Conservation (phyloP, 92 coral and sea anemone genomes). For the Parazoanthus atlanticus region DNA sequence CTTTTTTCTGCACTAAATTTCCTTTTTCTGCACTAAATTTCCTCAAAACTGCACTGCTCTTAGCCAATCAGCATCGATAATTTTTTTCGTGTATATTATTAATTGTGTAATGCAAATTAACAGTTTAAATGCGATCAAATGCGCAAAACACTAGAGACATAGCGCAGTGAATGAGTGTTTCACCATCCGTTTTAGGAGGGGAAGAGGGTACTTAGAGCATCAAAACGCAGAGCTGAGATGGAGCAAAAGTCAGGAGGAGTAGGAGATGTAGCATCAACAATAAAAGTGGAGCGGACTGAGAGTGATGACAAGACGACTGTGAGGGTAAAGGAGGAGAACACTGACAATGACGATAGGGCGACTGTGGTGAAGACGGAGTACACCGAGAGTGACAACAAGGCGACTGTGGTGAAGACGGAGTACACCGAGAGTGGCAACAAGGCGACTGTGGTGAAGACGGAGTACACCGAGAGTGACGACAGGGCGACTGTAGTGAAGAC, state of each 20-base stretch:
- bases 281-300: background rate
- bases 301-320: background rate
- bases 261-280: background rate
- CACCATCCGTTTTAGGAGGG: background rate
- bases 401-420: background rate
- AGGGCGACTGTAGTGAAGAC: background rate
- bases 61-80: too few species aligned
- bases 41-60: too few species aligned
- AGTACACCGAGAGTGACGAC: background rate
- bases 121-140: background rate
- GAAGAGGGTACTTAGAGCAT: slow-evolving; percentile 8
- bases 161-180: background rate
- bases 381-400: background rate
- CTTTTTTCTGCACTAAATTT: too few species aligned
- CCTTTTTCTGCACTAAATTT: too few species aligned
- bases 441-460: background rate
- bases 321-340: background rate
- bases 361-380: background rate
- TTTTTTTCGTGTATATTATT: too few species aligned
- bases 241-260: background rate
- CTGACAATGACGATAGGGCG: background rate
- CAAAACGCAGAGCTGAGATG: slow-evolving; percentile 22
- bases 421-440: background rate
- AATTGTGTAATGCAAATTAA: background rate
- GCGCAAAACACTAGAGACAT: background rate